These are phyloP conservation scores for Phenganax marumi DNA, from an alignment of 92 coral and sea anemone species.

Conservation along the genomic window DNA sequence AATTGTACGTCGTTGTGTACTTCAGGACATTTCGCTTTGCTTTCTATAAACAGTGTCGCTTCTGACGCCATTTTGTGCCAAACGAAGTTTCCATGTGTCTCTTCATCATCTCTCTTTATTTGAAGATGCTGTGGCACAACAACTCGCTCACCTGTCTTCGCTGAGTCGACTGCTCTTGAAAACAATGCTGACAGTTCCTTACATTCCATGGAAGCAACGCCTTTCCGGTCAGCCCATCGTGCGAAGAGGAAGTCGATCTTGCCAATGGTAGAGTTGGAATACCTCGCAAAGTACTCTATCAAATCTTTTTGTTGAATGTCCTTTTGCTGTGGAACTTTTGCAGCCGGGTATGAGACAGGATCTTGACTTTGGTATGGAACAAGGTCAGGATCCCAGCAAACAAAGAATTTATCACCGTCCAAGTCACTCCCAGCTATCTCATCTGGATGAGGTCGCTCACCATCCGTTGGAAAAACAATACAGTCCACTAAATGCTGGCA, in stretches of 20 bases:
- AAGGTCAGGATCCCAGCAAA: constrained; percentile 82
- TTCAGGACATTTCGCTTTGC: constrained; percentile 35
- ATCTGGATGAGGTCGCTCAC: constrained; percentile 82
- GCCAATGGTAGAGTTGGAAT: constrained; percentile 66
- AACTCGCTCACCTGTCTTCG: constrained; percentile 83
- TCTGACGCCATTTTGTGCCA: constrained; percentile 69
- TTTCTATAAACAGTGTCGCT: constrained; percentile 63
- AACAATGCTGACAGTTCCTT: constrained; percentile 65
- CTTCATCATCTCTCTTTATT: constrained; percentile 26
- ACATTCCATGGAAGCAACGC: constrained; percentile 73
- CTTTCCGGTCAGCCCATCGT: constrained; percentile 77
- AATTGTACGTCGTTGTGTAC: constrained; percentile 42
- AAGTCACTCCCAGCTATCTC: constrained; percentile 94
- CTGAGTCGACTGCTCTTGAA: constrained; percentile 84
- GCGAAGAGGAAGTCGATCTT: constrained; percentile 63
- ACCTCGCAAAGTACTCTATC: constrained; percentile 68
- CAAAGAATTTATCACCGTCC: constrained; percentile 88
- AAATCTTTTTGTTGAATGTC: constrained; percentile 57
- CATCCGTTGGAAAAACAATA: constrained; percentile 81
- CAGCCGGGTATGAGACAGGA: constrained; percentile 76
- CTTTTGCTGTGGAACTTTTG: constrained; percentile 45
- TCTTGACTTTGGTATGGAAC: constrained; percentile 53
- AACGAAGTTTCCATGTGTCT: constrained; percentile 54
- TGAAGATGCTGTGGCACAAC: constrained; percentile 49
- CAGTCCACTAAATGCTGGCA: constrained; percentile 84